Base-by-base conservation (phyloP, 2,113 vertebrate species). In the Paramisgurnus dabryanus region DNA sequence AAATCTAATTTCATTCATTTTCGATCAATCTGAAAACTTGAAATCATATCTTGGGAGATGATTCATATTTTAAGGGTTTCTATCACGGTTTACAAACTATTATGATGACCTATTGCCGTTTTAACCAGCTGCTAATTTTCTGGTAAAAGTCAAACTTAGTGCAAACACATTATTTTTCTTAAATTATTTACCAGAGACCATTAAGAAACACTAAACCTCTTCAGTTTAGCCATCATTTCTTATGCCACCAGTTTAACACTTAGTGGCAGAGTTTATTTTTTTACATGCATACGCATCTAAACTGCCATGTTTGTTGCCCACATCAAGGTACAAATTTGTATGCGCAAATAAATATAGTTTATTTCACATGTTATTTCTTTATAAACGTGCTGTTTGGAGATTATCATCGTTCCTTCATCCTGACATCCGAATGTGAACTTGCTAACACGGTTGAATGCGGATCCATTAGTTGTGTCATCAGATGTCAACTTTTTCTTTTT, bases 241-340 rank as follows among this genome's bases (percentile, higher is more conserved):
- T 43, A 64, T 17, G 73, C 41, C 2, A n/a, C 41, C 55, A 5
- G 40, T 39, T 2, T 11, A 55, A 66, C 47, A 18, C 55, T 45
- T 43, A 41, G 41, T 34, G 45, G 43, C 18, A 2, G 6, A 18
- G 63, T 65, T 50, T 65, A 10, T 12, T 50, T 50, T 27, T 67
- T 65, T 69, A 61, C 15, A 2, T 9, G 8, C 27, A 66, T 55
- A 7, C 53, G 75, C 75, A 55, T 6, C 45, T 6, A 55, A 22
- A 53, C 75, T 77, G 63, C 75, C 47, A 55, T 27, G 63, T 77
- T 75, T 61, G 39, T 65, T 40, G 34, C 60, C 60, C 50, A 53
- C 47, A 15, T 76, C 63, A 66, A n/a, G 22, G 34, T 55, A 77
- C 75, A n/a, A 40, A 66, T 13, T 66, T 47, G 73, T 49, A 47